phyloP scores from a whole-genome alignment of 2,113 vertebrate genomes.

The Scalopus aquaticus region DNA sequence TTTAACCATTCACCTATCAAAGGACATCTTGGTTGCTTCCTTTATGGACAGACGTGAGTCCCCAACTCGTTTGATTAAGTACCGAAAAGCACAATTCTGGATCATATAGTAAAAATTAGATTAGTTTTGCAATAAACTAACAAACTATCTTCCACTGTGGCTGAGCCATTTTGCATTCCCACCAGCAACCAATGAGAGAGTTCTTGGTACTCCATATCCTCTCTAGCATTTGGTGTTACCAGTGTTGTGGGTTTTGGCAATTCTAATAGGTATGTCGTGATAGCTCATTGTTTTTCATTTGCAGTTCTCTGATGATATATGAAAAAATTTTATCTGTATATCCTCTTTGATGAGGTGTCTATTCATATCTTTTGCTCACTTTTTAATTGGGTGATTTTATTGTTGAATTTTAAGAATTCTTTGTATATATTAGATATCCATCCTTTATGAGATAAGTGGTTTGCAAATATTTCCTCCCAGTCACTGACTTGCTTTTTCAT shows the following conservation, averaged over 20 bases:
- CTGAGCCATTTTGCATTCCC: neutral
- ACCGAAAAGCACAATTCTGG: neutral
- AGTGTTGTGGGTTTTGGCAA: neutral
- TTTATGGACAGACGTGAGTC: neutral
- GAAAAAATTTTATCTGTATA: neutral
- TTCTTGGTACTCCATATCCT: neutral
- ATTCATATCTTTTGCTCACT: neutral
- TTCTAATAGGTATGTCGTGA: neutral
- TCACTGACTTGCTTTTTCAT: neutral
- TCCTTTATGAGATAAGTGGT: neutral
- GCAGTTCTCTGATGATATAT: neutral
- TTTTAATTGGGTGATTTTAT: neutral
- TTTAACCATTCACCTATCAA: neutral
- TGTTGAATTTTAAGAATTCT: neutral
- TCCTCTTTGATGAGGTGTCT: neutral
- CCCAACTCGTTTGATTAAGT: neutral
- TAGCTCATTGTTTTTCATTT: neutral
- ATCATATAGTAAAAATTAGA: neutral
- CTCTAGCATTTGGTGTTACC: neutral
- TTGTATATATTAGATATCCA: neutral
- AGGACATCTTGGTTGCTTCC: neutral
- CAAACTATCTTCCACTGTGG: neutral
- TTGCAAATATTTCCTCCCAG: neutral
- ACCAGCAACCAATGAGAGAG: neutral
- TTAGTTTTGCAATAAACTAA: neutral